phyloP scores from a whole-genome alignment of 2,797 vertebrate genomes.

The Chaetodon trifasciatus region DNA sequence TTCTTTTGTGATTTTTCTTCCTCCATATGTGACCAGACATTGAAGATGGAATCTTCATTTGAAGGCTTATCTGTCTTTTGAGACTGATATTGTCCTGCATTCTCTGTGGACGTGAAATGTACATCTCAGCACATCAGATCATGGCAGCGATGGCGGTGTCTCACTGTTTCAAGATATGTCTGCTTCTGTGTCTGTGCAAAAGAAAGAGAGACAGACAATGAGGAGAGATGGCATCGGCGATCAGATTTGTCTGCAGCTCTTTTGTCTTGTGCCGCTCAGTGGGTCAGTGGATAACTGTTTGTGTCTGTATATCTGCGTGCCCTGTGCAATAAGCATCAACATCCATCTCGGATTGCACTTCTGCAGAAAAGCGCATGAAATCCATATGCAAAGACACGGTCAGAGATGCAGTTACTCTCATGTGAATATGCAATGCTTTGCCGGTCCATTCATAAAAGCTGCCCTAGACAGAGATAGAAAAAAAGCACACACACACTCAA shows the following conservation, averaged over 20 bases:
- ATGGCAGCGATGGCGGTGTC: slow-evolving; percentile 32
- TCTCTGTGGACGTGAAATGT: slow-evolving; percentile 60
- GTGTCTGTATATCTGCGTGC: slow-evolving; percentile 33
- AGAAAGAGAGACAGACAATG: slow-evolving; percentile 49
- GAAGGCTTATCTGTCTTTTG: slow-evolving; percentile 60
- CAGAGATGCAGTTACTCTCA: neutral
- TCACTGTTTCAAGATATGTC: slow-evolving; percentile 45
- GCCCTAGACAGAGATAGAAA: neutral
- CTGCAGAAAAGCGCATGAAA: slow-evolving; percentile 21
- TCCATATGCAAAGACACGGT: neutral
- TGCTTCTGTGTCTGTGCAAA: slow-evolving; percentile 44
- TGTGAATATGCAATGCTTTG: slow-evolving; percentile 16
- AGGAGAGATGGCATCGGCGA: slow-evolving; percentile 55
- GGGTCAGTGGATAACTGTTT: slow-evolving; percentile 51
- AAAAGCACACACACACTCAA: neutral
- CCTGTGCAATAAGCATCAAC: slow-evolving; percentile 19
- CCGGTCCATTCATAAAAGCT: slow-evolving; percentile 4
- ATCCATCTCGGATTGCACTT: slow-evolving; percentile 10
- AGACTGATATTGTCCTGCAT: slow-evolving; percentile 54
- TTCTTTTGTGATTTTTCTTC: slow-evolving; percentile 38
- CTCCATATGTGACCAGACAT: slow-evolving; percentile 37
- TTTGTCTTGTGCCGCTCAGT: slow-evolving; percentile 47
- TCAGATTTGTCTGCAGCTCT: slow-evolving; percentile 61
- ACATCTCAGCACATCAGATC: slow-evolving; percentile 67
- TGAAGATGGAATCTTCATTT: slow-evolving; percentile 60